phyloP scores from a whole-genome alignment of 2,888 invertebrate species.

The Spodoptera littoralis region DNA sequence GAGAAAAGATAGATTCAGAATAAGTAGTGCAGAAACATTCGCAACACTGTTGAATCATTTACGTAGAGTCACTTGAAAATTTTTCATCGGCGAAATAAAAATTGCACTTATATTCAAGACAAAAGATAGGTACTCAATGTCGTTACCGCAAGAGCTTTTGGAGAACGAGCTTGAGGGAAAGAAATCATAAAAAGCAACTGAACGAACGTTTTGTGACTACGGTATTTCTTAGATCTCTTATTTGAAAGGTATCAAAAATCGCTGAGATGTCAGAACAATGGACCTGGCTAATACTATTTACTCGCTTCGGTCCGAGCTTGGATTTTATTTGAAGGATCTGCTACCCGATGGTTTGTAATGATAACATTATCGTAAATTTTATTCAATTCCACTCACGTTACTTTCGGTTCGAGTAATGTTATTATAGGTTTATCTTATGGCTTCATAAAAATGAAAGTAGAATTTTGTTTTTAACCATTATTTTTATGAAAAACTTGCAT shows the following conservation, averaged over 20 bases:
- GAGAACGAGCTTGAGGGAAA: conserved; percentile 59
- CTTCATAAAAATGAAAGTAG: conserved; percentile 52
- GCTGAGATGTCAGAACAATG: conserved; percentile 72
- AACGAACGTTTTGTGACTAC: conserved; percentile 64
- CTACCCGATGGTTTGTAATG: conserved; percentile 64
- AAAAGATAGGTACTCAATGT: conserved; percentile 66
- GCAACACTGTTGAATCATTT: conserved; percentile 74
- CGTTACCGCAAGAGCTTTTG: conserved; percentile 62
- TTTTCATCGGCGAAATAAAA: conserved; percentile 67
- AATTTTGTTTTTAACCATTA: conserved; percentile 30
- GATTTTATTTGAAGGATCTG: conserved; percentile 67
- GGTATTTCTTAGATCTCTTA: conserved; percentile 66
- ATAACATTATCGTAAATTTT: conserved; percentile 70
- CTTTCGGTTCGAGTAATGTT: conserved; percentile 28
- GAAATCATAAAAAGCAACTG: conserved; percentile 65
- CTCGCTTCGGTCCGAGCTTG: conserved; percentile 56
- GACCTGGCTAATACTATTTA: conserved; percentile 64
- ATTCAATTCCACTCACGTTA: conserved; percentile 68
- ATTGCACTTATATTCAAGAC: conserved; percentile 67
- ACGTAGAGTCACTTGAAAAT: conserved; percentile 62
- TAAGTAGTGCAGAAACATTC: conserved; percentile 75
- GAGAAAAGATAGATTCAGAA: conserved; percentile 71
- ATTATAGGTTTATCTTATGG: conserved; percentile 47
- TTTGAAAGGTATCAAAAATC: conserved; percentile 75
- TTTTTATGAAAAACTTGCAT: conserved; percentile 26